Evolutionary conservation across 1,140 invertebrate species (phyloP).

Genomic region (Carposina sasakii): DNA sequence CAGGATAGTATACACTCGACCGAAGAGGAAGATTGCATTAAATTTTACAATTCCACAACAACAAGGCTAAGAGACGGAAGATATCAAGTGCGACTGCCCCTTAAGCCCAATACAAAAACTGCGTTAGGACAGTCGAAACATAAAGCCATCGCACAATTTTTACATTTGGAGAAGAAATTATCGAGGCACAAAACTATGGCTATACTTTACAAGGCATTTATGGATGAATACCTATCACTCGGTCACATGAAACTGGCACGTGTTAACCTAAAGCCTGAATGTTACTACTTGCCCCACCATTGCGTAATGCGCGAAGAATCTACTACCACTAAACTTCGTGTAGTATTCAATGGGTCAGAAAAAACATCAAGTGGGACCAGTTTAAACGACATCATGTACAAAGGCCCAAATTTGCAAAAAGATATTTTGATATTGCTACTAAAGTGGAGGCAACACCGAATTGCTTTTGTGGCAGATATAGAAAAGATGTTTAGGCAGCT

Average conservation of each 20-base stretch:
- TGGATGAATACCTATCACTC: neutral
- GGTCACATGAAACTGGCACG: neutral
- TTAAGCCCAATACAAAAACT: neutral
- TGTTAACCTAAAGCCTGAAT: neutral
- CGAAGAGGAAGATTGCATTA: conserved; percentile 1
- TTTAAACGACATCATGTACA: too few species aligned
- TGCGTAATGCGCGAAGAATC: too few species aligned
- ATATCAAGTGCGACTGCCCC: conserved; percentile 5
- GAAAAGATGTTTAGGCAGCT: too few species aligned
- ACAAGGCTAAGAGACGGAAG: neutral
- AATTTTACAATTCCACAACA: conserved; percentile 3
- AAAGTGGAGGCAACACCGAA: too few species aligned
- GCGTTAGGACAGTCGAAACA: neutral
- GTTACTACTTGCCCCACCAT: neutral
- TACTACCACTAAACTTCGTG: neutral
- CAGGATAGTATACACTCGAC: neutral
- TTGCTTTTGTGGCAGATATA: too few species aligned
- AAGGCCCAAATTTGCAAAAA: too few species aligned
- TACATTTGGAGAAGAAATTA: neutral
- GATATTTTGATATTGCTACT: too few species aligned
- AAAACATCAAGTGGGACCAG: neutral
- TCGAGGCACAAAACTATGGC: neutral
- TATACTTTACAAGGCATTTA: neutral
- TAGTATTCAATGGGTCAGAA: neutral
- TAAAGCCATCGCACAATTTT: neutral